phyloP scores from a whole-genome alignment of 2,797 vertebrate genomes.

The Pseudochirops corinnae region DNA sequence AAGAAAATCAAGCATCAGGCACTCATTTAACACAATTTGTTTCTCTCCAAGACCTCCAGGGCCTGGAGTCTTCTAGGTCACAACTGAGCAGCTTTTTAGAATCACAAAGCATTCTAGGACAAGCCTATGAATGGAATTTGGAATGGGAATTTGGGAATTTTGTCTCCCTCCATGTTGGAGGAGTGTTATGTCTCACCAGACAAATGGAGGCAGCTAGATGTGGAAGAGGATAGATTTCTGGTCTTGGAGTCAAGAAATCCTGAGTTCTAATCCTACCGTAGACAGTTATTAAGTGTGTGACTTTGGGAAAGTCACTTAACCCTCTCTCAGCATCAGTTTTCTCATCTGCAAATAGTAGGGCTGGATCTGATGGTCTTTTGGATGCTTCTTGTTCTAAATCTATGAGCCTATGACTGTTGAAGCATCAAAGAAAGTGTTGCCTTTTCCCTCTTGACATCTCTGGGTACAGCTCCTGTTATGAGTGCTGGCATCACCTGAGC shows the following conservation, averaged over 20 bases:
- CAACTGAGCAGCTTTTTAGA: background rate
- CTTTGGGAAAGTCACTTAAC: background rate
- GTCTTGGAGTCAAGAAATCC: background rate
- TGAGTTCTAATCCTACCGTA: background rate
- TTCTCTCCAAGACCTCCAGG: background rate
- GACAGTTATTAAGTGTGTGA: background rate
- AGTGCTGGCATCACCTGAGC: background rate
- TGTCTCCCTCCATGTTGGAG: no score
- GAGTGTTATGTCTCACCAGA: background rate
- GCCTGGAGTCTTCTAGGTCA: background rate
- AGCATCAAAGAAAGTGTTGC: background rate
- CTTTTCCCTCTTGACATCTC: background rate
- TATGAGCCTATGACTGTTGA: background rate
- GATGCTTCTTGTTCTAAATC: background rate
- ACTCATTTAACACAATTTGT: background rate
- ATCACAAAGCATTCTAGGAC: background rate
- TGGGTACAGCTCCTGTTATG: background rate
- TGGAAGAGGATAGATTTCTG: background rate
- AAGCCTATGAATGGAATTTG: background rate
- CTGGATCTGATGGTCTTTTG: background rate
- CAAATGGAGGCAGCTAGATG: background rate
- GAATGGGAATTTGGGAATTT: background rate
- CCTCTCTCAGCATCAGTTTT: background rate
- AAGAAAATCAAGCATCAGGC: background rate
- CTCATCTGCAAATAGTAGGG: background rate